Evolutionary conservation across 2,888 invertebrate genomes (phyloP).

Genomic region (Himalopsyche japonica): DNA sequence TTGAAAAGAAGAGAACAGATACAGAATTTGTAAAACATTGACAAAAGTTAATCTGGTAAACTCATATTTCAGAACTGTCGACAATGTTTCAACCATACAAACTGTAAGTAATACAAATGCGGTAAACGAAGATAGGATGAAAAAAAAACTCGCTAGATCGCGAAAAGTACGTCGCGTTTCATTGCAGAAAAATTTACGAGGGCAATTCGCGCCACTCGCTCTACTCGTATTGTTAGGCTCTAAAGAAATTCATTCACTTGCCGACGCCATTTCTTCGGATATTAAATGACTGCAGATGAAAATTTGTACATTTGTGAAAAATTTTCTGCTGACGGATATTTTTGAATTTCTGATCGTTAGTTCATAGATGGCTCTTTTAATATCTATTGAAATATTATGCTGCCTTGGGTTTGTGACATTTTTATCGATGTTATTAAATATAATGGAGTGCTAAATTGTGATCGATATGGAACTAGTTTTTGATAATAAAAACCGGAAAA

Average conservation of each 20-base stretch:
- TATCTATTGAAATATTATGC: too few relatives aligned
- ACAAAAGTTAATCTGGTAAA: too few relatives aligned
- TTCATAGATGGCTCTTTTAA: neutral
- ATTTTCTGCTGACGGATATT: neutral
- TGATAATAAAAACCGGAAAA: too few relatives aligned
- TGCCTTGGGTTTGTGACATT: too few relatives aligned
- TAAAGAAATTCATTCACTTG: constrained; percentile 12
- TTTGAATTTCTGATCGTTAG: neutral
- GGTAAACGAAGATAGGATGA: neutral
- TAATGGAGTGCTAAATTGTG: too few relatives aligned
- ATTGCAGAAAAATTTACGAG: constrained; percentile 22
- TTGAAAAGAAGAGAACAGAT: too few relatives aligned
- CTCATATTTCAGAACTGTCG: too few relatives aligned
- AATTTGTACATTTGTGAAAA: neutral
- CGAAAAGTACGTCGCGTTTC: constrained; percentile 1
- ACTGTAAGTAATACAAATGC: neutral
- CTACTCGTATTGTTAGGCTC: constrained; percentile 7
- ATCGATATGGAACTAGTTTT: too few relatives aligned
- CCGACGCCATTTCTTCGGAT: neutral
- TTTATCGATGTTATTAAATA: too few relatives aligned
- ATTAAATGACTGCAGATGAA: constrained; percentile 3
- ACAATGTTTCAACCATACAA: neutral
- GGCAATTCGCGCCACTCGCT: constrained; percentile 17
- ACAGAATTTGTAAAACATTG: too few relatives aligned
- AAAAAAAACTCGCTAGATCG: neutral